Conservation (phyloP, 23 tunicate species). For the Oikopleura vanhoeffeni region DNA sequence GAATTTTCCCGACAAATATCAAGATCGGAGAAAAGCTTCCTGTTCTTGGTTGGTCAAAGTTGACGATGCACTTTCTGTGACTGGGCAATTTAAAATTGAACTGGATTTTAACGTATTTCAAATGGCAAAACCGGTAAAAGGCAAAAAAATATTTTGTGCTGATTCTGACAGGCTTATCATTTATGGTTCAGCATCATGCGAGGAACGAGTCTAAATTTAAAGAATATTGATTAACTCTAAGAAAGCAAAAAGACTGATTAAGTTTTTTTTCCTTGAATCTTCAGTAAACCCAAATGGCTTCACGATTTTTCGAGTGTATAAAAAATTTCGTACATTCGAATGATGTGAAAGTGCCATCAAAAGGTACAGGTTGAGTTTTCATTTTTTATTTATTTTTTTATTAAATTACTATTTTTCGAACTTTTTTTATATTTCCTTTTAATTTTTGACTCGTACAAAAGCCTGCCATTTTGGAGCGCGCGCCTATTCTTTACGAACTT, state of each 20-base stretch:
- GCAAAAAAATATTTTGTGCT: background rate
- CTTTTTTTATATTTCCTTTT: background rate
- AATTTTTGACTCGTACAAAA: background rate
- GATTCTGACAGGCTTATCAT: background rate
- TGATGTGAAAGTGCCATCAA: no score
- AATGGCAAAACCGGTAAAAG: background rate
- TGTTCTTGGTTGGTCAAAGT: background rate
- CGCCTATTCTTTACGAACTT: conserved; percentile 2
- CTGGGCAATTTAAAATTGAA: background rate
- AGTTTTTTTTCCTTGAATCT: no score
- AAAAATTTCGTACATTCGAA: no score
- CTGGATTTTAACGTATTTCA: background rate
- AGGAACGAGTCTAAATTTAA: background rate
- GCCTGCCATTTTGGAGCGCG: background rate
- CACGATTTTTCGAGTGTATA: no score
- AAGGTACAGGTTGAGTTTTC: no score
- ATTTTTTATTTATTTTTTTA: no score
- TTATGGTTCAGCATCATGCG: background rate
- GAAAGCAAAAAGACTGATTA: no score
- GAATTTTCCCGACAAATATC: background rate
- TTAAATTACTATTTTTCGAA: no score
- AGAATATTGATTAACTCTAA: no score
- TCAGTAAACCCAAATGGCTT: no score
- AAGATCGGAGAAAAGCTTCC: background rate
- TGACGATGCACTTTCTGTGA: no score